Base-by-base conservation (phyloP, 2,113 vertebrate species). In the Puntigrus tetrazona region DNA sequence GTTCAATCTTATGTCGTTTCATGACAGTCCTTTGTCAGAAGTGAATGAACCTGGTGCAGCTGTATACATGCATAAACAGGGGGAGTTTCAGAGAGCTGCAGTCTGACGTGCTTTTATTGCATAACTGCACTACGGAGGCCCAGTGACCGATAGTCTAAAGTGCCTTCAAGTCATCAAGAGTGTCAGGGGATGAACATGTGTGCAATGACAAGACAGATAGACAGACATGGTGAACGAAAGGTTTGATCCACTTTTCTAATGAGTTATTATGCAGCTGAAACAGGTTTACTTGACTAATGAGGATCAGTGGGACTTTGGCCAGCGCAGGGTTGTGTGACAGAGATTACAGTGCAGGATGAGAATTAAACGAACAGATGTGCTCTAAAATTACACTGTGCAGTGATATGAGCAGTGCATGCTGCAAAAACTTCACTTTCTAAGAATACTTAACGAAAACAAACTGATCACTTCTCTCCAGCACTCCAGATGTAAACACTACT, bases 91-190 rank as follows among this genome's bases (percentile, higher is more conserved):
- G n/a, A 27, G 63, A 79, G 27, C 50, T 78, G 83, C 76, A 85
- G 65, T 25, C 83, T 79, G 75, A 45, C 61, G 47, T 57, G 45
- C 29, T 38, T 61, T 43, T 67, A 85, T 79, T 85, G 65, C 83
- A 77, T 84, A 77, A 77, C 82, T 77, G 59, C 43, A 78, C 78
- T 81, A 67, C 4, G 29, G 31, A 67, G 41, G 59, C 72, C 25
- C 4, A 29, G 59, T 52, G 57, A 65, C 57, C n/a, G 41, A 27
- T 59, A 47, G 31, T 84, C 73, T 81, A 16, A 81, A 81, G 78
- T 67, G 41, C 78, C 61, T 67, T 27, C 18, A 65, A 80, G 36
- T 79, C 38, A 45, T 80, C 38, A 45, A 27, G 67, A 3, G 8
- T 18, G 50, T 52, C 43, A 76, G 43, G 36, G 13, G 78, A 63